Conservation (phyloP, 2,113 vertebrate species). For the Vanacampus margaritifer region DNA sequence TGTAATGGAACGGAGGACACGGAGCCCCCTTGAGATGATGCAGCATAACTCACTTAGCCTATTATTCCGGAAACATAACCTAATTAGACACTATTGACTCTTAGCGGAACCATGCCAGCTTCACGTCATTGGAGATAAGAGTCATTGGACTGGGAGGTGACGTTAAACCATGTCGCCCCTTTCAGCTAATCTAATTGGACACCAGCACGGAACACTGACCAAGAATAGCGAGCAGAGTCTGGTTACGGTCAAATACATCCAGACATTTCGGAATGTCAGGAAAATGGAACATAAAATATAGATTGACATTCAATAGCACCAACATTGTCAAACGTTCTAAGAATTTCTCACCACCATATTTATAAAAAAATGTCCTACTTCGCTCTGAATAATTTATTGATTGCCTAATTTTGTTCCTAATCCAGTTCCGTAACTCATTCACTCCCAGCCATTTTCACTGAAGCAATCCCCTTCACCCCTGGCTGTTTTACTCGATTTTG, state of each 20-base stretch:
- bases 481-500: too few relatives aligned
- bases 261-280: background rate
- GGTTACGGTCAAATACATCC: background rate
- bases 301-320: background rate
- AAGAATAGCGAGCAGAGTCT: background rate
- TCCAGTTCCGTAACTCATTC: too few relatives aligned
- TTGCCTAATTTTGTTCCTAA: too few relatives aligned
- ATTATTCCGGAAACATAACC: background rate
- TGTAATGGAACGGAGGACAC: background rate
- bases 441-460: too few relatives aligned
- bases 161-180: background rate
- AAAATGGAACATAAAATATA: background rate
- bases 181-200: slow-evolving; percentile 1
- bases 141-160: background rate
- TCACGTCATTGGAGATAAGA: background rate
- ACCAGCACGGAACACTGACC: background rate
- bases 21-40: background rate
- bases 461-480: too few relatives aligned
- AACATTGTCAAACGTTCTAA: background rate
- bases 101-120: slow-evolving; percentile 1
- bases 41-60: background rate
- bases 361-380: too few relatives aligned
- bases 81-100: slow-evolving; percentile 3
- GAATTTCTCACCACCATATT: background rate
- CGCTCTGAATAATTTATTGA: too few relatives aligned